Percentiles rank a stretch among this genome's conserved stretches.
Conservation (phyloP, 2,888 invertebrate genomes). For the Hedya salicella region DNA sequence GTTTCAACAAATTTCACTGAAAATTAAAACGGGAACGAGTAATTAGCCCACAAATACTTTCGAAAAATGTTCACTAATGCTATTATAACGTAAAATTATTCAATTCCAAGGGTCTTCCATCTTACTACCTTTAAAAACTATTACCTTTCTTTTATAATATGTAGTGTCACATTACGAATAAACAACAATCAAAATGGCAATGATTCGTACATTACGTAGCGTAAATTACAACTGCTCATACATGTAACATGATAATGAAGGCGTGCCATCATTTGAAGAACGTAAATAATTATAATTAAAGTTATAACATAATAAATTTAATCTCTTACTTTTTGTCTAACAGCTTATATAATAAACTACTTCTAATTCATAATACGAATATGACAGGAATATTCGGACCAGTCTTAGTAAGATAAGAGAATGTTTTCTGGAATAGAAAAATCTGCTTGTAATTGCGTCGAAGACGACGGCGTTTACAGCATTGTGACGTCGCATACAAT, state of each 20-base stretch:
- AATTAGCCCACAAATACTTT: not conserved
- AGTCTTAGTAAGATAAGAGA: slow-evolving; percentile 41
- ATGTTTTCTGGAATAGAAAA: slow-evolving; percentile 44
- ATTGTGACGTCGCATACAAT: not conserved
- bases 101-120: slow-evolving; percentile 30
- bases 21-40: not conserved
- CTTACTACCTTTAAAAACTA: not conserved
- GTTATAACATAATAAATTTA: slow-evolving; percentile 38
- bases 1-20: slow-evolving; percentile 1
- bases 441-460: slow-evolving; percentile 32
- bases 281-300: slow-evolving; percentile 22
- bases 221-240: slow-evolving; percentile 1
- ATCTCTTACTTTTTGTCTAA: slow-evolving; percentile 27
- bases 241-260: slow-evolving; percentile 6
- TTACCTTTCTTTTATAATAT: slow-evolving; percentile 2
- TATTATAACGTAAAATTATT: slow-evolving; percentile 25
- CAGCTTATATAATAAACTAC: slow-evolving; percentile 37
- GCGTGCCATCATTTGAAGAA: slow-evolving; percentile 10
- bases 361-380: slow-evolving; percentile 38
- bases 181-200: not conserved
- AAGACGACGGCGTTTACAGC: not conserved
- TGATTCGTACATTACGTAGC: not conserved
- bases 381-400: slow-evolving; percentile 28
- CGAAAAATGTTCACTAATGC: not conserved
- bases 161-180: not conserved